These are phyloP conservation scores for Sebastes matsubarae DNA, from an alignment of 2,797 vertebrate species.

Conservation along the genomic window DNA sequence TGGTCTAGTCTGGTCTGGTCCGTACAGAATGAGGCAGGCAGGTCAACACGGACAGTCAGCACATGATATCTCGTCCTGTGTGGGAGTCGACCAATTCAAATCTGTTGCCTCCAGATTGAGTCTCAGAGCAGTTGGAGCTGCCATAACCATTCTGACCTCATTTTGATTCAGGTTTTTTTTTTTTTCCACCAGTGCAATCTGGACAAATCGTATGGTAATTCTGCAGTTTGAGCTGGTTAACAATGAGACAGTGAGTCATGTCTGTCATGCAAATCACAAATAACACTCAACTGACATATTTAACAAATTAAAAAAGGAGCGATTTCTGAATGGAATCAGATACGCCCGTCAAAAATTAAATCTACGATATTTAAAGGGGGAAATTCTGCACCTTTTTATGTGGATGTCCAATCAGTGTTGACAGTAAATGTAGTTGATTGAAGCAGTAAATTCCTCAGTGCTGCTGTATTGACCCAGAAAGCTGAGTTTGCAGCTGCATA, in stretches of 20 bases:
- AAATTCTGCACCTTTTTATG: not conserved
- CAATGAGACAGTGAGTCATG: not conserved
- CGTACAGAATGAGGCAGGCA: not conserved
- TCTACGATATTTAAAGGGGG: not conserved
- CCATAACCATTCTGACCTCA: not conserved
- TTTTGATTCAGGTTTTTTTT: not conserved
- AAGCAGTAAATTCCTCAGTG: not conserved
- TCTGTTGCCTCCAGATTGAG: constrained; percentile 16
- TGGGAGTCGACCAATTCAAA: not conserved
- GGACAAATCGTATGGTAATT: not conserved
- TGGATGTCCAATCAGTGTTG: not conserved
- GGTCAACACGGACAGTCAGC: not conserved
- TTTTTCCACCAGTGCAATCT: not conserved
- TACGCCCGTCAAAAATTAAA: not conserved
- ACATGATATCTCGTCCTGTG: not conserved
- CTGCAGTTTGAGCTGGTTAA: not conserved
- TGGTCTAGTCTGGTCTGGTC: not conserved
- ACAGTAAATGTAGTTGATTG: not conserved
- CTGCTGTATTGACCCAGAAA: not conserved
- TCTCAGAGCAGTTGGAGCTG: not conserved
- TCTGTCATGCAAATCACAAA: not conserved
- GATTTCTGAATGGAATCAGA: not conserved
- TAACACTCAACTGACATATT: not conserved
- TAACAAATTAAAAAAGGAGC: not conserved
- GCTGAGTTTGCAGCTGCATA: not conserved